Conservation (phyloP, 2,888 invertebrate species). For the Lepidocyrtoides sp. region DNA sequence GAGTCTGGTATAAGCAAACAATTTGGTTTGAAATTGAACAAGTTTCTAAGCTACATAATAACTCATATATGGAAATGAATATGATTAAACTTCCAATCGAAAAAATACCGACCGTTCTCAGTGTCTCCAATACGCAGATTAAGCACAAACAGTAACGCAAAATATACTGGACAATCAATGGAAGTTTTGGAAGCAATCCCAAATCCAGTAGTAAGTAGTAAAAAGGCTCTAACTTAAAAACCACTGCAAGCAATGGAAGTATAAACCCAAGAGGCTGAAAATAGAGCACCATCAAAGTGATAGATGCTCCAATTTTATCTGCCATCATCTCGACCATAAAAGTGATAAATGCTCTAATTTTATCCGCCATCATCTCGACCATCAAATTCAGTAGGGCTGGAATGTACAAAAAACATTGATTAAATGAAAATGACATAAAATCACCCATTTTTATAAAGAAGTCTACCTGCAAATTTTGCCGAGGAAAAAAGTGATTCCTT, state of each 20-base stretch:
- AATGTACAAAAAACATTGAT: no score
- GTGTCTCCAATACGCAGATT: not conserved
- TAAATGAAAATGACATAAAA: no score
- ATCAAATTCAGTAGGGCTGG: no score
- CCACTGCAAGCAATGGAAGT: not conserved
- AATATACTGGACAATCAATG: no score
- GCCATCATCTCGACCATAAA: not conserved
- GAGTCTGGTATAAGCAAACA: not conserved
- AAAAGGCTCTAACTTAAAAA: conserved; percentile 5
- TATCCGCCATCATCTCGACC: not conserved
- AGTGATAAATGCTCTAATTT: not conserved
- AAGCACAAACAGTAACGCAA: no score
- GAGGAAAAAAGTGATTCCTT: no score
- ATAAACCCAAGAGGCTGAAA: not conserved
- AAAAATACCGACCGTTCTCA: not conserved
- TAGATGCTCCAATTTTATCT: not conserved
- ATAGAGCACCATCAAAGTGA: not conserved
- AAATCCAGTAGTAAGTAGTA: not conserved
- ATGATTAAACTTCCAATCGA: not conserved
- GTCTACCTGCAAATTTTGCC: no score
- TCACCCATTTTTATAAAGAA: no score
- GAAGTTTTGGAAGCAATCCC: no score
- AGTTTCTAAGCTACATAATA: not conserved
- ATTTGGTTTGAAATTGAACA: not conserved
- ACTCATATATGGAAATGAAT: not conserved